Conservation (phyloP, 2,888 invertebrate species). For the Leptothorax acervorum region DNA sequence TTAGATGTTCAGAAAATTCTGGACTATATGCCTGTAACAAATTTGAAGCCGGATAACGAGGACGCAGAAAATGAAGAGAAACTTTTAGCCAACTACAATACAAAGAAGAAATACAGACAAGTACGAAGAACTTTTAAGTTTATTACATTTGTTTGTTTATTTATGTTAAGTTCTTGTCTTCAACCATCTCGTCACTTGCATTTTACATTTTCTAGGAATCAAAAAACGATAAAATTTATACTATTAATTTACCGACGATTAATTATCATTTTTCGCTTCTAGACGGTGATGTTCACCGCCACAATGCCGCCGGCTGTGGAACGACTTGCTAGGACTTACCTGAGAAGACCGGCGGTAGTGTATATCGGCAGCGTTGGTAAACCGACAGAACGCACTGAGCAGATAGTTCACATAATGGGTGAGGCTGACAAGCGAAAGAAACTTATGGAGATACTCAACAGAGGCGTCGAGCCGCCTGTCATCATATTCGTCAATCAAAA, state of each 20-base stretch:
- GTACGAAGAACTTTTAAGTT: slow-evolving; percentile 79
- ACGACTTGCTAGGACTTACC: slow-evolving; percentile 96
- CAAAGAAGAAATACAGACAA: slow-evolving; percentile 98
- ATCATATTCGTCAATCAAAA: slow-evolving; percentile 99
- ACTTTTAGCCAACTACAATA: slow-evolving; percentile 96
- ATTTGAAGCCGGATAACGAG: slow-evolving; percentile 98
- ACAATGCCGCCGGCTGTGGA: slow-evolving; percentile 99
- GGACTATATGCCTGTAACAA: slow-evolving; percentile 99
- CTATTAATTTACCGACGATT: background rate
- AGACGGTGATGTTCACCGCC: slow-evolving; percentile 99
- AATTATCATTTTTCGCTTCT: slow-evolving; percentile 66
- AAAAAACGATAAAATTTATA: background rate
- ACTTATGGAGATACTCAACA: slow-evolving; percentile 95
- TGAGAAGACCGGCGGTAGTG: slow-evolving; percentile 98
- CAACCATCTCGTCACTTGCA: background rate
- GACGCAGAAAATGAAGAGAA: slow-evolving; percentile 98
- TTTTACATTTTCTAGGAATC: background rate
- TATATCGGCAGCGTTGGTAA: slow-evolving; percentile 99
- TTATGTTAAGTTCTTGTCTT: slow-evolving; percentile 31
- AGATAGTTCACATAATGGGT: slow-evolving; percentile 97
- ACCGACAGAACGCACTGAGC: slow-evolving; percentile 99
- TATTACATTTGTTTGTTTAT: background rate
- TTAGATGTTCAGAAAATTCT: slow-evolving; percentile 97
- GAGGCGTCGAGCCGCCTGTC: slow-evolving; percentile 97
- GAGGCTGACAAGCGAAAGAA: slow-evolving; percentile 99